Percentiles rank a stretch among this genome's conserved stretches.
These are phyloP conservation scores for Meandrusa payeni DNA, from an alignment of 2,888 invertebrate genomes.

Conservation along the genomic window DNA sequence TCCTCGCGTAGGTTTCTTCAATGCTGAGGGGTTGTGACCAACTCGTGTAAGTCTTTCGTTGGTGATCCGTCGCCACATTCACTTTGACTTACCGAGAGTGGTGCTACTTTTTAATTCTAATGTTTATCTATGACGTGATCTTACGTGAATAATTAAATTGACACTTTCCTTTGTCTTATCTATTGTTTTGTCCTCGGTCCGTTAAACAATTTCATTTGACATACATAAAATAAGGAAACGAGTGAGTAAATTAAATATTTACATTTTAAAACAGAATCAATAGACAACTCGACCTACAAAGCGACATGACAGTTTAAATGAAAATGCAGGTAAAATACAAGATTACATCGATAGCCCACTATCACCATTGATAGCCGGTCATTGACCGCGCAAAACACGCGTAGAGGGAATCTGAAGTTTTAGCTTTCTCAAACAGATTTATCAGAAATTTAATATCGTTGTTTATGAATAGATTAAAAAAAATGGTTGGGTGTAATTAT, in stretches of 20 bases:
- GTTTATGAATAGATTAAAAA: too few relatives aligned
- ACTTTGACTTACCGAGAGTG: too few relatives aligned
- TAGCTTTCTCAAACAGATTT: too few relatives aligned
- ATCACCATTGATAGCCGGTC: conserved; percentile 50
- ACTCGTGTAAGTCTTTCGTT: too few relatives aligned
- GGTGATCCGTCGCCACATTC: too few relatives aligned
- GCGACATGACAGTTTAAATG: conserved; percentile 28
- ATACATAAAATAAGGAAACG: conserved; percentile 18
- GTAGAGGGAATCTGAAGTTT: conserved; percentile 1
- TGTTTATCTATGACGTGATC: too few relatives aligned
- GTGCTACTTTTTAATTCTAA: too few relatives aligned
- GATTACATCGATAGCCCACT: conserved; percentile 44
- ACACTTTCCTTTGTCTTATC: neutral
- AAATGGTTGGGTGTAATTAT: too few relatives aligned
- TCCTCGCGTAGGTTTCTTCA: too few relatives aligned
- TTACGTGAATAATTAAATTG: too few relatives aligned
- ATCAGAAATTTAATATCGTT: too few relatives aligned
- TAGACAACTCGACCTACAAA: conserved; percentile 24
- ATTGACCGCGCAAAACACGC: conserved; percentile 36
- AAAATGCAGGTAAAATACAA: conserved; percentile 43
- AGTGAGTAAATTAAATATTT: conserved; percentile 20
- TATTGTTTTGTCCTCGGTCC: conserved; percentile 1
- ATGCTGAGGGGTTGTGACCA: too few relatives aligned
- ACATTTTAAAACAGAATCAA: conserved; percentile 21
- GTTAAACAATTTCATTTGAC: conserved; percentile 18